phyloP scores from a whole-genome alignment of 2,888 invertebrate genomes.

The Biston stratarius region DNA sequence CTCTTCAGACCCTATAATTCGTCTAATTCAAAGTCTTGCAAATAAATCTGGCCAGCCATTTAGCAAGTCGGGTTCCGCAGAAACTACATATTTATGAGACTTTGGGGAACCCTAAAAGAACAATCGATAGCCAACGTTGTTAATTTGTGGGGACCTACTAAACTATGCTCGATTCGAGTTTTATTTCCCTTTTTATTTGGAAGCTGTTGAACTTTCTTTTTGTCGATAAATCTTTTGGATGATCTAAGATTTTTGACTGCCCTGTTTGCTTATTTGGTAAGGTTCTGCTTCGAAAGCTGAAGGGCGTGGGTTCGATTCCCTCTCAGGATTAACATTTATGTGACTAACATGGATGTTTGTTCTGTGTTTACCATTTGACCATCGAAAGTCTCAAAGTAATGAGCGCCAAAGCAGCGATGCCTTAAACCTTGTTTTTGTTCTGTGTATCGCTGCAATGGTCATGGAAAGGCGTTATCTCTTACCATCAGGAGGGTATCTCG shows the following conservation, averaged over 20 bases:
- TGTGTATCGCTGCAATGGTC: no score
- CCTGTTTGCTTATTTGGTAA: no score
- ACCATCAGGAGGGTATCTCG: no score
- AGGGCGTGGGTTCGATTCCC: no score
- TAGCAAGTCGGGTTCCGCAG: slow-evolving; percentile 58
- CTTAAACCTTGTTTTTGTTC: no score
- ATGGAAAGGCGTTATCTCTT: no score
- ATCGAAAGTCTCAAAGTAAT: no score
- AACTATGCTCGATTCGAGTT: slow-evolving; percentile 20
- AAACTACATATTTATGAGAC: slow-evolving; percentile 69
- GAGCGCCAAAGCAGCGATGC: no score
- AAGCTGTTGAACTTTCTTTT: slow-evolving; percentile 17
- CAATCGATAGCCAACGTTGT: slow-evolving; percentile 61
- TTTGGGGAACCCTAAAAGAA: slow-evolving; percentile 53
- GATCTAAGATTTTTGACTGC: neutral
- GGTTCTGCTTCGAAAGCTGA: no score
- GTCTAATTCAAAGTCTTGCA: slow-evolving; percentile 49
- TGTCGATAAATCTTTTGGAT: neutral
- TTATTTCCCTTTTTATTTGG: slow-evolving; percentile 25
- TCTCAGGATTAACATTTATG: no score
- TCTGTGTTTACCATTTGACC: no score
- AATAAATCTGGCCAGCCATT: slow-evolving; percentile 56
- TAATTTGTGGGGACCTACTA: slow-evolving; percentile 51
- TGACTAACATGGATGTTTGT: no score
- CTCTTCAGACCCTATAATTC: slow-evolving; percentile 20